These are phyloP conservation scores for Caenorhabditis afra DNA, from an alignment of 2,888 invertebrate genomes.

Conservation along the genomic window DNA sequence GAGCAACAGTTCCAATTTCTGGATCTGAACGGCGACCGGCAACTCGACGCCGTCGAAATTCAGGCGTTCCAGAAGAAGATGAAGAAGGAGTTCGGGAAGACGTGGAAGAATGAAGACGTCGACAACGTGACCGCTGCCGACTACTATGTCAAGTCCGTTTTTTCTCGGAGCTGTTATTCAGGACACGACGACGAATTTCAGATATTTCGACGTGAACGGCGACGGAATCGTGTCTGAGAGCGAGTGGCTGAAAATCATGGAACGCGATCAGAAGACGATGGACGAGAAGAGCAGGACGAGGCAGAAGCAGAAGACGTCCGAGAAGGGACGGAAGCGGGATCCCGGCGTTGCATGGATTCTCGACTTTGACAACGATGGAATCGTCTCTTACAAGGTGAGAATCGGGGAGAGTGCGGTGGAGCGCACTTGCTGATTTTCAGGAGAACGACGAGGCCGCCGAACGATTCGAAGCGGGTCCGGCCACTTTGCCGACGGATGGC, in stretches of 20 bases:
- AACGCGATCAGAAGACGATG: slow-evolving; percentile 71
- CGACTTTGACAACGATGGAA: slow-evolving; percentile 80
- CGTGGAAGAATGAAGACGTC: slow-evolving; percentile 79
- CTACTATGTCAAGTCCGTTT: slow-evolving; percentile 78
- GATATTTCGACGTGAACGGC: slow-evolving; percentile 78
- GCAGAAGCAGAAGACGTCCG: slow-evolving; percentile 55
- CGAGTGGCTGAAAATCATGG: slow-evolving; percentile 73
- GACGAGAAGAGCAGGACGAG: slow-evolving; percentile 63
- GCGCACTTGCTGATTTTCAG: slow-evolving; percentile 38
- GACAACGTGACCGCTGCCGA: slow-evolving; percentile 75
- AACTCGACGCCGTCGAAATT: slow-evolving; percentile 71
- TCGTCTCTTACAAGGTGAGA: slow-evolving; percentile 73
- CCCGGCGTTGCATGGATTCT: slow-evolving; percentile 80
- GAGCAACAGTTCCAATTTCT: slow-evolving; percentile 76
- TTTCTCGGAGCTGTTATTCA: too few relatives aligned
- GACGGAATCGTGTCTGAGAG: slow-evolving; percentile 69
- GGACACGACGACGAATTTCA: slow-evolving; percentile 36
- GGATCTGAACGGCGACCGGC: slow-evolving; percentile 76
- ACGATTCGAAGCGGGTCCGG: slow-evolving; percentile 57
- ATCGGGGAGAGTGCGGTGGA: background rate
- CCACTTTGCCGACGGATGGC: slow-evolving; percentile 26
- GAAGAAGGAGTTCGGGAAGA: slow-evolving; percentile 78
- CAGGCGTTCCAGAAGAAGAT: slow-evolving; percentile 67
- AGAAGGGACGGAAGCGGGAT: slow-evolving; percentile 74
- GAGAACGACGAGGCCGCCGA: slow-evolving; percentile 67